A percentile compares a stretch with the other conserved stretches of the same genome.
These are phyloP conservation scores for Ficedula albicollis DNA, from an alignment of 2,797 vertebrate species.

Conservation along the genomic window DNA sequence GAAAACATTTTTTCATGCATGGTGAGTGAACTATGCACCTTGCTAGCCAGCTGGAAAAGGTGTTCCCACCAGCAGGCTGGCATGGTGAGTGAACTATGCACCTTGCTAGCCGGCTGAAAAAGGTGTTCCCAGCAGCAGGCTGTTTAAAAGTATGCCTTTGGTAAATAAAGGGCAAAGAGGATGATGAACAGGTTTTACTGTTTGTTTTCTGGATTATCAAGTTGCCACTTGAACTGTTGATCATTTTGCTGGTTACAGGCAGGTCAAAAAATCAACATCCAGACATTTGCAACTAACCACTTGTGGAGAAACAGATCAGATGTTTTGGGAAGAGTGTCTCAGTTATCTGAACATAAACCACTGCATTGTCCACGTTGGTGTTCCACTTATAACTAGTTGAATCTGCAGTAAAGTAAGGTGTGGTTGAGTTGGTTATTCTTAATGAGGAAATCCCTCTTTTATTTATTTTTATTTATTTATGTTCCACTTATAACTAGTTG, in stretches of 20 bases:
- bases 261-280: neutral
- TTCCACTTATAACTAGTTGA: neutral
- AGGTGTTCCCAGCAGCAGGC: neutral
- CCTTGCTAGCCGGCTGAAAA: neutral
- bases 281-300: neutral
- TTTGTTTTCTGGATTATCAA: neutral
- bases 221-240: neutral
- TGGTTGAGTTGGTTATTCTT: neutral
- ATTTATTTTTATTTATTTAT: neutral
- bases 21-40: neutral
- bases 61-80: neutral
- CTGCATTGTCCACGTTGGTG: neutral
- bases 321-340: neutral
- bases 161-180: neutral
- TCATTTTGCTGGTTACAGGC: neutral
- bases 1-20: neutral
- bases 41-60: neutral
- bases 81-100: neutral
- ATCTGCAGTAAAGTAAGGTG: neutral
- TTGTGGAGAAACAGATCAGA: neutral
- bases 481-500: neutral
- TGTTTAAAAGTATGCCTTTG: neutral
- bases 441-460: neutral
- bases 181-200: neutral
- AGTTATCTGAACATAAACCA: neutral